Conservation (phyloP, 1,140 invertebrate species). For the Trypoxylus dichotomus region DNA sequence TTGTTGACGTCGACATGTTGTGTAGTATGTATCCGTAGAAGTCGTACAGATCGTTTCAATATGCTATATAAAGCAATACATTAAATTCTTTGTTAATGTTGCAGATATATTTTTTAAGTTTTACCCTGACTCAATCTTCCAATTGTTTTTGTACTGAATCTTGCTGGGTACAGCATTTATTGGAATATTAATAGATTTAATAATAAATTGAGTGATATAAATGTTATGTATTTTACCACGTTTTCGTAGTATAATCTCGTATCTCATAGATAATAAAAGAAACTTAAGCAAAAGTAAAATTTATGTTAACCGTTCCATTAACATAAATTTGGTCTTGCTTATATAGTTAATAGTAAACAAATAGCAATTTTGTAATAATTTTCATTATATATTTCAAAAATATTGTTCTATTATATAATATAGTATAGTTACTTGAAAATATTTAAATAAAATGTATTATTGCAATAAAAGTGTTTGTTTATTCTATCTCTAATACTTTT, state of each 20-base stretch:
- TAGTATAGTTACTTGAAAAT: constrained; percentile 16
- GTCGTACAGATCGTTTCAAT: no score
- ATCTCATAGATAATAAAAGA: neutral
- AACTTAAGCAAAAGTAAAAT: neutral
- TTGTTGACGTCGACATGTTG: neutral
- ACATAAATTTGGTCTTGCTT: neutral
- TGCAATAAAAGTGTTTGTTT: neutral
- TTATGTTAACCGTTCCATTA: neutral
- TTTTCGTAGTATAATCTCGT: neutral
- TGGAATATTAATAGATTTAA: constrained; percentile 8
- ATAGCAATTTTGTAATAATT: constrained; percentile 1
- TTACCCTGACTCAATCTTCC: neutral
- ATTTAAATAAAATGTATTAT: constrained; percentile 5
- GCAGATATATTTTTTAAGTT: no score
- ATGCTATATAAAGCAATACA: no score
- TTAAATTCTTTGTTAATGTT: no score
- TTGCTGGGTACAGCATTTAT: constrained; percentile 9
- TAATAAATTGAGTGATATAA: constrained; percentile 16
- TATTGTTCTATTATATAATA: constrained; percentile 6
- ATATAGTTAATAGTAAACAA: neutral
- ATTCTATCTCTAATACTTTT: neutral
- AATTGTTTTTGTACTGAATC: neutral
- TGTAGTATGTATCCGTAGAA: no score
- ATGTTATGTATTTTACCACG: neutral
- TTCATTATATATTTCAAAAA: constrained; percentile 4